These are phyloP conservation scores for Drosophila nigrodunni DNA, from an alignment of 1,140 invertebrate species.

Conservation along the genomic window DNA sequence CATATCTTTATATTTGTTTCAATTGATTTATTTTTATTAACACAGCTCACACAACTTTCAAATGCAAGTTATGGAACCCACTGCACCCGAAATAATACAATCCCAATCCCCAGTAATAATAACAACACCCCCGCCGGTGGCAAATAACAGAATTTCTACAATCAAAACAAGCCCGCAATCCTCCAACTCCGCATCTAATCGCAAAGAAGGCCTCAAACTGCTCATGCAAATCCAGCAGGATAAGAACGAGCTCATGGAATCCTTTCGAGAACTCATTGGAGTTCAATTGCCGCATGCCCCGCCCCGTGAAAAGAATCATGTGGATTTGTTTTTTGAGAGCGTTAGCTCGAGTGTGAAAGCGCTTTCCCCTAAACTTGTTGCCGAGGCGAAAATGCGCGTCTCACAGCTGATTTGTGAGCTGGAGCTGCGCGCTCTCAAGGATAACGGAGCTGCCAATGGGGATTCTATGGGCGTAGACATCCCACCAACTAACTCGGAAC, in stretches of 20 bases:
- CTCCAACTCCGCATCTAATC: neutral
- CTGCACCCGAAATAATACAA: neutral
- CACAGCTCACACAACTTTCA: constrained; percentile 13
- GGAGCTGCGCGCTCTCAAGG: constrained; percentile 69
- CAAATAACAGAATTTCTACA: constrained; percentile 1
- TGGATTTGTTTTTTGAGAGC: constrained; percentile 80
- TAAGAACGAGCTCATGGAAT: constrained; percentile 79
- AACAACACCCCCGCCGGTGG: neutral
- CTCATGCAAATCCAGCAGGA: constrained; percentile 82
- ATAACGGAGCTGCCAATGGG: constrained; percentile 34
- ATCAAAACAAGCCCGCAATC: neutral
- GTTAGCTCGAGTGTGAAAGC: constrained; percentile 82
- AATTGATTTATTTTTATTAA: neutral
- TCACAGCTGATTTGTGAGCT: constrained; percentile 79
- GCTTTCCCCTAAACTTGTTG: constrained; percentile 73
- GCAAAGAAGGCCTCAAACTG: constrained; percentile 71
- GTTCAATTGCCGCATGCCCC: constrained; percentile 44
- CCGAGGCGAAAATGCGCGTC: constrained; percentile 80
- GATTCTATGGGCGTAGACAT: constrained; percentile 17
- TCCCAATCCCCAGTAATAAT: neutral
- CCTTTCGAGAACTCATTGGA: constrained; percentile 75
- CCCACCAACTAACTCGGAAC: constrained; percentile 2
- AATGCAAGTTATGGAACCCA: constrained; percentile 2
- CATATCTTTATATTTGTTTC: neutral
- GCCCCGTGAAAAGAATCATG: constrained; percentile 69